These are phyloP conservation scores for Neostethus bicornis DNA, from an alignment of 2,797 vertebrate genomes.

Conservation along the genomic window DNA sequence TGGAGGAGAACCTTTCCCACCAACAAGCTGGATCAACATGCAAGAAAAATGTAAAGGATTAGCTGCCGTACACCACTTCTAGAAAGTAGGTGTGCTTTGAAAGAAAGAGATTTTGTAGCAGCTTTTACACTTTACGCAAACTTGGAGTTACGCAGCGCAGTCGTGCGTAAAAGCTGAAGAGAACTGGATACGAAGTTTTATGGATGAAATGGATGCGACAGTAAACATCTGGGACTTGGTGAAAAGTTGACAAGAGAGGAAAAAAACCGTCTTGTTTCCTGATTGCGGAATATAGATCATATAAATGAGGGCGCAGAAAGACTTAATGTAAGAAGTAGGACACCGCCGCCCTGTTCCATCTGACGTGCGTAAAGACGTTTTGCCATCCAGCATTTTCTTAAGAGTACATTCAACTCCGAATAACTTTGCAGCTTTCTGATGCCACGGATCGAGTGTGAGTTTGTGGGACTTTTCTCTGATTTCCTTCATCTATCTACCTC, in stretches of 20 bases:
- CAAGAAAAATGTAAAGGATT: slow-evolving; percentile 61
- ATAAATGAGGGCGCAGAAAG: slow-evolving; percentile 65
- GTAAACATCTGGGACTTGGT: slow-evolving; percentile 2
- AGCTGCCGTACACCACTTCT: slow-evolving; percentile 40
- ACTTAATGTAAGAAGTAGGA: slow-evolving; percentile 63
- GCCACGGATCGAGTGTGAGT: slow-evolving; percentile 27
- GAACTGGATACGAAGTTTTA: slow-evolving; percentile 8
- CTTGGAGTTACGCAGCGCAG: slow-evolving; percentile 15
- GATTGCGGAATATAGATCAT: slow-evolving; percentile 37
- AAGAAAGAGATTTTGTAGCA: neutral
- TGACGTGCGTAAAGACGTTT: slow-evolving; percentile 26
- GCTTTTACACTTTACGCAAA: slow-evolving; percentile 26
- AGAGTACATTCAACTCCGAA: slow-evolving; percentile 22
- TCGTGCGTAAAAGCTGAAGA: slow-evolving; percentile 54
- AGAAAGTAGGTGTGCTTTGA: slow-evolving; percentile 54
- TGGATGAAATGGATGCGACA: slow-evolving; percentile 46
- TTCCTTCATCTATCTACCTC: slow-evolving; percentile 38
- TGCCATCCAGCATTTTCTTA: slow-evolving; percentile 19
- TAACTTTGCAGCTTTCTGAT: slow-evolving; percentile 36
- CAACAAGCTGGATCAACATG: slow-evolving; percentile 39
- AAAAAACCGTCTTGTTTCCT: neutral
- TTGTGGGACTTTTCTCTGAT: slow-evolving; percentile 26
- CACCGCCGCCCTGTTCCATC: slow-evolving; percentile 45
- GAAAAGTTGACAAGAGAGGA: slow-evolving; percentile 22
- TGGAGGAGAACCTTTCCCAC: slow-evolving; percentile 38